Evolutionary conservation across 2,797 vertebrate species (phyloP).

Genomic region (Silurus lanzhouensis): DNA sequence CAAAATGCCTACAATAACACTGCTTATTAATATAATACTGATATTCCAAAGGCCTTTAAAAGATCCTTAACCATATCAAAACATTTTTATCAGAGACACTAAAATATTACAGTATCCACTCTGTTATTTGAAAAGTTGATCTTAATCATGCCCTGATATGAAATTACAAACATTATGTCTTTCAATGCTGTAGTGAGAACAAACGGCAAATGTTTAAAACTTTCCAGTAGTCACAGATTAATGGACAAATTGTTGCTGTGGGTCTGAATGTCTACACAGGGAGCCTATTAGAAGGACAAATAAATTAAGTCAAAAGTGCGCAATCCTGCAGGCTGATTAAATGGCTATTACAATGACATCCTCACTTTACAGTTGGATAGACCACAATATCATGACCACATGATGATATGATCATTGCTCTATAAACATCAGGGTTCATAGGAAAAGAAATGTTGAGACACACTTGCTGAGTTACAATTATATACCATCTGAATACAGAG

Average conservation of each 20-base stretch:
- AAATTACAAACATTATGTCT: neutral
- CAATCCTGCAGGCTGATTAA: constrained; percentile 7
- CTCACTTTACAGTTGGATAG: neutral
- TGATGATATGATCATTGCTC: neutral
- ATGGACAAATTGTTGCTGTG: constrained; percentile 11
- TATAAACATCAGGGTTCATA: neutral
- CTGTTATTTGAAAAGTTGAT: neutral
- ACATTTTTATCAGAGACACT: neutral
- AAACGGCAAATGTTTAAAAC: constrained; percentile 3
- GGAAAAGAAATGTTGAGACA: neutral
- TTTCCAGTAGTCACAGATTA: neutral
- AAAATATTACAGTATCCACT: neutral
- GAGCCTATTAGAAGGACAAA: constrained; percentile 23
- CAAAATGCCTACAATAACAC: neutral
- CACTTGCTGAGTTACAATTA: neutral
- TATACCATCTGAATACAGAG: neutral
- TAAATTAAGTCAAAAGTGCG: constrained; percentile 8
- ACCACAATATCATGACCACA: neutral
- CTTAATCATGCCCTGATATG: neutral
- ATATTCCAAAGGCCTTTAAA: neutral
- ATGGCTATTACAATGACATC: neutral
- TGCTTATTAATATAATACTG: neutral
- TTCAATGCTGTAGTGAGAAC: neutral
- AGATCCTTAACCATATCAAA: neutral
- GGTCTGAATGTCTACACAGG: constrained; percentile 5